Evolutionary conservation across 2,113 vertebrate genomes (phyloP).

Genomic region (Corvus moneduloides): DNA sequence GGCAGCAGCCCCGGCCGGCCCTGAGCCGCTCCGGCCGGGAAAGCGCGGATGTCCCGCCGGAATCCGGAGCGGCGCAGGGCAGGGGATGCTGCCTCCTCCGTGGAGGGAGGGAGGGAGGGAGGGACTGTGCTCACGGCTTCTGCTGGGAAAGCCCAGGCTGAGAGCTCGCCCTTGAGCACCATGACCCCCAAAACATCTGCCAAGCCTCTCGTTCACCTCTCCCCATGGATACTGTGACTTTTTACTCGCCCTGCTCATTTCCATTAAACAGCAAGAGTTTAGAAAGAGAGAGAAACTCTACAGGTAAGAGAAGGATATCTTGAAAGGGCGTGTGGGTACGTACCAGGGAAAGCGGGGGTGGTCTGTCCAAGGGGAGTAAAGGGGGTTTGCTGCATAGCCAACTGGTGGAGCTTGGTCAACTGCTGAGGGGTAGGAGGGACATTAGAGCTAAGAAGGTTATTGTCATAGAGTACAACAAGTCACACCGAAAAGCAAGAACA

Average conservation of each 20-base stretch:
- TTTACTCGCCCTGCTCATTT: not conserved
- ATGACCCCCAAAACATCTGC: not conserved
- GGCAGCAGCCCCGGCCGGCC: not conserved
- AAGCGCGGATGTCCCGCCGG: not conserved
- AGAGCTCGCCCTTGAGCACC: not conserved
- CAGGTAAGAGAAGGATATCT: conserved; percentile 85
- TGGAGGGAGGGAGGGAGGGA: not conserved
- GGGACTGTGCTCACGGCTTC: not conserved
- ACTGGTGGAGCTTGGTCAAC: conserved; percentile 99
- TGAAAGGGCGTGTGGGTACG: conserved; percentile 93
- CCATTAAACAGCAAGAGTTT: conserved; percentile 31
- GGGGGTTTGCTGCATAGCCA: conserved; percentile 99
- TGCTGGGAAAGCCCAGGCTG: not conserved
- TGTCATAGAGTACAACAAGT: conserved; percentile 86
- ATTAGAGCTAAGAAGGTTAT: conserved; percentile 98
- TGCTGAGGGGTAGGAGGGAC: conserved; percentile 99
- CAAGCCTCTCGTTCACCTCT: not conserved
- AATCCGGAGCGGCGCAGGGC: fast-evolving
- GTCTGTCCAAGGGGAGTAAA: conserved; percentile 99
- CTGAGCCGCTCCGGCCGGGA: fast-evolving
- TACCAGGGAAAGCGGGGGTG: conserved; percentile 99
- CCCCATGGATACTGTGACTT: not conserved
- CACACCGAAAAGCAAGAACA: conserved; percentile 83
- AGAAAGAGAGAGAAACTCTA: conserved; percentile 80
- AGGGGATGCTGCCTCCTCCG: not conserved